A percentile compares a stretch with the other conserved stretches of the same genome.
Evolutionary conservation across 2,113 vertebrate genomes (phyloP).

Genomic region (Tautogolabrus adspersus): DNA sequence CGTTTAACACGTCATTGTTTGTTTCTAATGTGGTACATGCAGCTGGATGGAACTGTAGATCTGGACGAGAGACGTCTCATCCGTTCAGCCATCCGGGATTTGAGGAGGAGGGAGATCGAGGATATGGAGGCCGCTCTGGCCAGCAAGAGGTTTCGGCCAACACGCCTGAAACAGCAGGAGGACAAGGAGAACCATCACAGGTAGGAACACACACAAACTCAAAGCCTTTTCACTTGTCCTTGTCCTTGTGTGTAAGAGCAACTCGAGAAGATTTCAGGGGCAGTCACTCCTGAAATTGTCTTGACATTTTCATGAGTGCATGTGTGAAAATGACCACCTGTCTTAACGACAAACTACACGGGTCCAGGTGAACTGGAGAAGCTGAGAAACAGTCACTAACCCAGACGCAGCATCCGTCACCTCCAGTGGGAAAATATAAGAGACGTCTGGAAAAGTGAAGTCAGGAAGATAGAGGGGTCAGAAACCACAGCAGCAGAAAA

Average conservation of each 20-base stretch:
- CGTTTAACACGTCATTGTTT: not conserved
- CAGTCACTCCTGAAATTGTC: no score
- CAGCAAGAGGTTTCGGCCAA: slow-evolving; percentile 92
- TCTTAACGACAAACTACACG: slow-evolving; percentile 30
- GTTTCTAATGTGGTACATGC: slow-evolving; percentile 5
- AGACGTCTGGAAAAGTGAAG: slow-evolving; percentile 50
- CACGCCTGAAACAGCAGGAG: slow-evolving; percentile 84
- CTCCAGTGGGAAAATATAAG: slow-evolving; percentile 16
- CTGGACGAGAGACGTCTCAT: slow-evolving; percentile 93
- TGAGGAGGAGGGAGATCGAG: slow-evolving; percentile 92
- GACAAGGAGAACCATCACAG: slow-evolving; percentile 95
- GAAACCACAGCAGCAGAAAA: slow-evolving; percentile 32
- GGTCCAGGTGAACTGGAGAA: slow-evolving; percentile 44
- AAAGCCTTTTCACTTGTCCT: not conserved
- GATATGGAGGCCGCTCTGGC: slow-evolving; percentile 91
- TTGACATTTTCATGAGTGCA: no score
- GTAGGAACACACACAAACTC: slow-evolving; percentile 75
- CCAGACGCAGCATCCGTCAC: slow-evolving; percentile 34
- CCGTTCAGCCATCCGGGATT: slow-evolving; percentile 91
- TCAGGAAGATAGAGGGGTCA: slow-evolving; percentile 36
- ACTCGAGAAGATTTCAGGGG: no score
- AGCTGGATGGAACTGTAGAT: slow-evolving; percentile 93
- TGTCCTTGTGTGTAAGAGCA: no score
- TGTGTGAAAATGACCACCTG: not conserved
- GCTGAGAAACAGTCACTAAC: slow-evolving; percentile 39